Base-by-base conservation (phyloP, 2,797 vertebrate genomes). In the Spinibarbus caldwelli region DNA sequence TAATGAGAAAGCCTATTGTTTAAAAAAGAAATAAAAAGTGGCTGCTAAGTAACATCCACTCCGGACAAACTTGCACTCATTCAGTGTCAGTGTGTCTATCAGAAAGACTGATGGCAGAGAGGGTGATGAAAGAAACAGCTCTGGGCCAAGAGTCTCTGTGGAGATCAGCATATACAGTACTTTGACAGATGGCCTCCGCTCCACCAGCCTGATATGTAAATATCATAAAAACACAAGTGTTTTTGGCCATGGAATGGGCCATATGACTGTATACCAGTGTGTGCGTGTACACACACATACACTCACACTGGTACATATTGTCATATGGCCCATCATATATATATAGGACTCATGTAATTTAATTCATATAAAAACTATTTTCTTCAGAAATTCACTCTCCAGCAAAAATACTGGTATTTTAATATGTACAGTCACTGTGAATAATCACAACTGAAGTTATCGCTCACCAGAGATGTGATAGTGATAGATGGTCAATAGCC, bases 141-240 rank as follows among this genome's bases (percentile, higher is more conserved):
- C 78, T 26, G 64, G 80, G 87, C 89, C 49, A 82, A 85, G 80
- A 72, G 82, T 84, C 77, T 86, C 83, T 41, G 72, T 86, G 85
- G 86, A 88, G 81, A 87, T 57, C 75, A 86, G 80, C 38, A 81
- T 84, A 72, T 70, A 31, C 62, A 31, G 62, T 64, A 83, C 70
- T 88, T 84, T 90, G 88, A 89, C 85, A 89, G 86, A 89, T 89
- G 82, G 84, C 84, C 86, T 88, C 64, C 41, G 57, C 78, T 87
- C 76, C 54, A 49, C 68, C 73, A 78, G 54, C 77, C 76, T 77
- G 59, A 86, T 72, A 83, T 64, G 73, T 86, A 84, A 86, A 83
- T 43, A 85, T 86, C 78, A 70, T 82, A 72, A 78, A 47, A 77
- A 84, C 29, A 45, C 66, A 86, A 47, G 71, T 64, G 81, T 62